phyloP scores from a whole-genome alignment of 2,888 invertebrate species.

The Apotomis betuletana region DNA sequence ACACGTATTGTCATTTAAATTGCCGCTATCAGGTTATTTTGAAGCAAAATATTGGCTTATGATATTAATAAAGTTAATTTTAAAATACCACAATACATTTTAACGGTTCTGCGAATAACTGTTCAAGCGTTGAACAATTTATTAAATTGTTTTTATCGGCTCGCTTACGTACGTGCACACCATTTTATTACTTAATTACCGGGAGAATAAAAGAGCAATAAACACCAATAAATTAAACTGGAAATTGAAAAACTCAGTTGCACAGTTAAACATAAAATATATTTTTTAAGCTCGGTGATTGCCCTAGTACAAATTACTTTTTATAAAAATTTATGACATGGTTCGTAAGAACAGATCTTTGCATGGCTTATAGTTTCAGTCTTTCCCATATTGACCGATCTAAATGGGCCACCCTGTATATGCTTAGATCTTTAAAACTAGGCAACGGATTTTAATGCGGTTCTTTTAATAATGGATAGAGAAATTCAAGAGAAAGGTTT shows the following conservation, averaged over 20 bases:
- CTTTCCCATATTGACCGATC: too few species aligned
- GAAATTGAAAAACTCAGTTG: not conserved
- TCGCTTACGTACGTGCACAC: not conserved
- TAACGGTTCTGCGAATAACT: not conserved
- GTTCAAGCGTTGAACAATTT: not conserved
- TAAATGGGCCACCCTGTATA: too few species aligned
- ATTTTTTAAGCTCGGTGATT: too few species aligned
- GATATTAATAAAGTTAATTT: not conserved
- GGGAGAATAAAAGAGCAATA: not conserved
- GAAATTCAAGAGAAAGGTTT: too few species aligned
- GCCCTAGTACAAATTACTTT: not conserved
- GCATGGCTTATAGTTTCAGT: too few species aligned
- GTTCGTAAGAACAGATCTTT: too few species aligned
- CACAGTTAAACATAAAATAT: not conserved
- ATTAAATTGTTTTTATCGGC: not conserved
- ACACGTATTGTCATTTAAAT: not conserved
- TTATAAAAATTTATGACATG: too few species aligned
- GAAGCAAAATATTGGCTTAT: not conserved
- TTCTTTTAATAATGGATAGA: too few species aligned
- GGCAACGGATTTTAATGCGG: too few species aligned
- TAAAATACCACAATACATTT: not conserved
- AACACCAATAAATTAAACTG: not conserved
- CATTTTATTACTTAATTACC: constrained; percentile 6
- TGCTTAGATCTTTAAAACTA: too few species aligned
- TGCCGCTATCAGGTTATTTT: not conserved